Evolutionary conservation across 2,888 invertebrate genomes (phyloP), one percentile per base, ranked within the genome.

Genomic region (Lamellibrachia satsuma): DNA sequence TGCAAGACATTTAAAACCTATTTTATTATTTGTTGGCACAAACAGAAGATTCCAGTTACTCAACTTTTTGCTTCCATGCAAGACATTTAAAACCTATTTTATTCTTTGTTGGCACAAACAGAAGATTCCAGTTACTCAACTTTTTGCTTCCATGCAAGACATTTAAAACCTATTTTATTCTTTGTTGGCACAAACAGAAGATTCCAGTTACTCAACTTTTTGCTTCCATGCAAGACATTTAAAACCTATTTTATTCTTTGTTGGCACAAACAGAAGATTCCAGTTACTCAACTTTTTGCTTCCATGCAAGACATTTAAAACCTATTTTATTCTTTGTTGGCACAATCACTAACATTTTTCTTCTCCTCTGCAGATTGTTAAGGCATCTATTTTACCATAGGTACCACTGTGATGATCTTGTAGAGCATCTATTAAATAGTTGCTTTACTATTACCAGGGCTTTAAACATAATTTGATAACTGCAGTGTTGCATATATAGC

Each of bases 111-210:
- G n/a, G n/a, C n/a, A 93, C 27, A 95, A 94, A 52, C 91, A 93
- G 92, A 90, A 92, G 91, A 15, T 4, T 75, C 75, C 6, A 22
- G n/a, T 75, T 75, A 75, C 15, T 75, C 75, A 75, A n/a, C 22
- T 15, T n/a, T 22, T 6, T 6, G n/a, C n/a, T 75, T 75, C 15
- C n/a, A 15, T 75, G 22, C 75, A 75, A 22, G 22, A 92, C 7
- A 92, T 91, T 92, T 22, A 1, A 52, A 90, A 7, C 9, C 52
- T n/a, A 39, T 90, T 9, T 51, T 4, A 92, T 39, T 75, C 51
- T 15, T 55, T n/a, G n/a, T n/a, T n/a, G n/a, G n/a, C n/a, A 93
- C 27, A 95, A 94, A 52, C 91, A 93, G 92, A 90, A 92, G 91
- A 15, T 4, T 75, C 75, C 6, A 22, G n/a, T 75, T 75, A 75